Evolutionary conservation across 2,113 vertebrate genomes (phyloP), one percentile per base, ranked within the genome.

Genomic region (Phodopus roborovskii): DNA sequence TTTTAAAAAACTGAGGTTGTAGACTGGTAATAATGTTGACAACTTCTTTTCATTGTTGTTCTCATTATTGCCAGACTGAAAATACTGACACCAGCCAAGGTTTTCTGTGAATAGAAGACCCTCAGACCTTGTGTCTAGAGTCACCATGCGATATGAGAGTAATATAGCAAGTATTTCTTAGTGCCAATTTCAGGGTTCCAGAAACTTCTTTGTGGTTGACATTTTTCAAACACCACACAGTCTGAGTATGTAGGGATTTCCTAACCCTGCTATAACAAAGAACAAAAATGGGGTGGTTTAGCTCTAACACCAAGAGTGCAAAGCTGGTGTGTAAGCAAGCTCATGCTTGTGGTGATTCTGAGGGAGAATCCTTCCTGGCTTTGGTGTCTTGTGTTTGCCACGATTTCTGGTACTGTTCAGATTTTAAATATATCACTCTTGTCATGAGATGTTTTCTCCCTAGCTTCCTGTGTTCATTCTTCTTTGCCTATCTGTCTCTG

Each of bases 11-110:
- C n/a, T 82, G 89, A 94, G 42, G 8, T 68, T 66, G 3, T 39
- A 79, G 85, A 75, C 88, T 92, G 89, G 58, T 58, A 68, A 92
- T 75, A 83, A 90, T 75, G 70, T 42, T 84, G 89, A 89, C 50
- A 66, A 74, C 8, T 77, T 88, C 66, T 58, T 93, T 89, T 79
- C 79, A 53, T 68, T 87, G n/a, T 86, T 93, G 33, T 53, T 84
- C 70, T 88, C 87, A 87, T 70, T 39, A 19, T 75, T 75, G 0
- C 19, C 83, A 75, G 36, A 77, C 36, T 71, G 64, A 85, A 92
- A 87, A 48, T 93, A 48, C 68, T 82, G 84, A 48, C 26, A 12
- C 13, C 42, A 58, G 64, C 26, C 6, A 42, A 58, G 58, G 33
- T 48, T 36, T 19, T 64, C 74, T 79, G 17, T 16, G 39, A 89